Evolutionary conservation across 2,113 vertebrate species (phyloP), one percentile per base, ranked within the genome.

Genomic region (Choloepus hoffmanni): DNA sequence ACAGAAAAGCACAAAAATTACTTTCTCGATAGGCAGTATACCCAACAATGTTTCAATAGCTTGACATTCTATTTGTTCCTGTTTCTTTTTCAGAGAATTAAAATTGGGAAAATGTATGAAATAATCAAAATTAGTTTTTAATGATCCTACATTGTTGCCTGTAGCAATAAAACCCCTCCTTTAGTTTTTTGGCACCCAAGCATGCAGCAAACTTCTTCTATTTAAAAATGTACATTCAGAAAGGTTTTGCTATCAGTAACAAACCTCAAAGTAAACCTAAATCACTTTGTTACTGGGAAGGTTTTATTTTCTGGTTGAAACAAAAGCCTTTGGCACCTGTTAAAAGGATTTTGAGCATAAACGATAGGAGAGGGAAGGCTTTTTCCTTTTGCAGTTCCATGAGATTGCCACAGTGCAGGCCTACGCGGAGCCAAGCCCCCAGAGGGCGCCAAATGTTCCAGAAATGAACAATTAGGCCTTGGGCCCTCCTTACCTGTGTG

Each of bases 291-390:
- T 93, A 36, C 58, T 16, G 63, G 23, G 1, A 53, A 67, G 40
- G 30, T 93, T 95, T 86, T 86, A 82, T 88, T 87, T 89, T 13
- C 8, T 1, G 21, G 63, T 58, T 95, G 45, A 91, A 73, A 30
- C 63, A 21, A 11, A 91, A 73, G 40, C 8, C 36, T 90, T 72
- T 21, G 1, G 53, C 30, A 89, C 16, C 74, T 72, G 33, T 72
- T 92, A 36, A 79, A 92, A 92, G 74, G 18, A 89, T 78, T 79
- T 58, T 1, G 3, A 94, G 26, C 36, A 63, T 77, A 55, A 94
- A 81, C 5, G 63, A 0, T 40, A 68, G 60, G 19, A 85, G 48
- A 60, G 18, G 48, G 40, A n/a, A 43, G 21, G 6, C 43, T 50
- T 58, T 67, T 72, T 43, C 12, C 2, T 87, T 26, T 50, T 63